These are phyloP conservation scores for Corythucha ciliata DNA, from an alignment of 2,888 invertebrate genomes.

Conservation along the genomic window DNA sequence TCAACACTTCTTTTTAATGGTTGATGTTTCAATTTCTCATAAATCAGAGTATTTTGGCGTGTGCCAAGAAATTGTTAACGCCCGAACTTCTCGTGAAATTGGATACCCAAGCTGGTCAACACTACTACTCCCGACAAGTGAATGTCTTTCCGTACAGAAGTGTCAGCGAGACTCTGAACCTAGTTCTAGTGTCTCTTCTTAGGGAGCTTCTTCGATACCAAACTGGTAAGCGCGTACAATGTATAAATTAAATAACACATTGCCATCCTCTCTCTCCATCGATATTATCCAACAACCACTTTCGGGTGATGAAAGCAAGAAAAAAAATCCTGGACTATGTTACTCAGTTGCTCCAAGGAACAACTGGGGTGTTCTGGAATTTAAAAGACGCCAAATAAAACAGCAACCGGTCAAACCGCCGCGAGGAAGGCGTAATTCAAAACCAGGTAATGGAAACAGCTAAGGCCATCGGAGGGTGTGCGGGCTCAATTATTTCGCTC, in stretches of 20 bases:
- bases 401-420: too few species aligned
- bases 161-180: constrained; percentile 87
- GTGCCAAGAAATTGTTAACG: constrained; percentile 75
- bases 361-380: too few species aligned
- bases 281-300: neutral
- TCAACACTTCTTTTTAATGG: neutral
- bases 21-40: too few species aligned
- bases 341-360: too few species aligned
- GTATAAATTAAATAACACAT: too few species aligned
- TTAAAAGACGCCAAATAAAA: too few species aligned
- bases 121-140: constrained; percentile 49
- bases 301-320: neutral
- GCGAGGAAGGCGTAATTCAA: too few species aligned
- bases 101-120: constrained; percentile 75
- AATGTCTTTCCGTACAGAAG: constrained; percentile 85
- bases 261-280: neutral
- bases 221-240: constrained; percentile 44
- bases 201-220: constrained; percentile 85
- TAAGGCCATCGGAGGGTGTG: too few species aligned
- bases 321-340: too few species aligned
- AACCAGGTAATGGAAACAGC: too few species aligned
- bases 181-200: constrained; percentile 85
- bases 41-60: constrained; percentile 64
- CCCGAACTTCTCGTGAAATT: constrained; percentile 72
- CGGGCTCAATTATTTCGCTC: too few species aligned